These are phyloP conservation scores for Lutjanus erythropterus DNA, from an alignment of 2,113 vertebrate genomes.

Conservation along the genomic window DNA sequence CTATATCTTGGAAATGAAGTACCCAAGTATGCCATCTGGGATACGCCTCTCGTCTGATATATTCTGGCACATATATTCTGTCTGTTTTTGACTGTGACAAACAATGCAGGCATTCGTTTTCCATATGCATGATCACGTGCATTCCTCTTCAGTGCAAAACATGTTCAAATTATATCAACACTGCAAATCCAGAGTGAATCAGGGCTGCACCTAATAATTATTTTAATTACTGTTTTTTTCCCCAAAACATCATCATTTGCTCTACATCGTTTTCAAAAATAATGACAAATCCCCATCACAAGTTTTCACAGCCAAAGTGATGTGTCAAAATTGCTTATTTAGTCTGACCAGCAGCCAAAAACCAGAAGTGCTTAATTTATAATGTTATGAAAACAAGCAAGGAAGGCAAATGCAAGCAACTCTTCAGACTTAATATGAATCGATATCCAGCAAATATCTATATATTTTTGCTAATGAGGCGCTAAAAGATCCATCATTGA, in stretches of 20 bases:
- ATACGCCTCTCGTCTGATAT: background rate
- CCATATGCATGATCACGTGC: background rate
- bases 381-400: slow-evolving; percentile 25
- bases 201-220: background rate
- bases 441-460: background rate
- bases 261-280: slow-evolving; percentile 11
- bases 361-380: slow-evolving; percentile 31
- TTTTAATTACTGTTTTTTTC: background rate
- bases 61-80: background rate
- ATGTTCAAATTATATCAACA: background rate
- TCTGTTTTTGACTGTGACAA: background rate
- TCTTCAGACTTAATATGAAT: background rate
- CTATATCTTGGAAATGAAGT: background rate
- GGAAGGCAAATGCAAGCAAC: background rate
- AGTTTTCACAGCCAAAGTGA: slow-evolving; percentile 28
- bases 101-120: background rate
- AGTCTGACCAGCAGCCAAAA: slow-evolving; percentile 26
- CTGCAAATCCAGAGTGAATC: background rate
- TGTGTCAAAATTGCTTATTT: slow-evolving; percentile 38
- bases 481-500: background rate
- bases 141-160: background rate
- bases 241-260: background rate
- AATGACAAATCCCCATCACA: slow-evolving; percentile 21
- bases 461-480: background rate
- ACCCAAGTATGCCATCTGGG: background rate